A percentile compares a stretch with the other conserved stretches of the same genome.
phyloP scores from a whole-genome alignment of 2,888 invertebrate species.

The Eupithecia exiguata region DNA sequence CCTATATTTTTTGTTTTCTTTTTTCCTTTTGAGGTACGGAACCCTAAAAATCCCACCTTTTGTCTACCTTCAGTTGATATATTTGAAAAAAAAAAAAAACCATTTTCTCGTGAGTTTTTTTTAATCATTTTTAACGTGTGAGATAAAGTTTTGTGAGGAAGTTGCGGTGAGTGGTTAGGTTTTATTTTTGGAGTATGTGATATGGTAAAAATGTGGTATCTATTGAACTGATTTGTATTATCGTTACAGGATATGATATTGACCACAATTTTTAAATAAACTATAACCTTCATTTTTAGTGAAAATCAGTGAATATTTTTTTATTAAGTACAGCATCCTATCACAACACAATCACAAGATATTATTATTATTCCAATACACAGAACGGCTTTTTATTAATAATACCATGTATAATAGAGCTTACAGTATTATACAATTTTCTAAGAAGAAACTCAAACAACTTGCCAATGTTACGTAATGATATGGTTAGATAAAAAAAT shows the following conservation, averaged over 20 bases:
- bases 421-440: neutral
- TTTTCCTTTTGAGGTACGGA: no score
- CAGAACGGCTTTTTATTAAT: neutral
- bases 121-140: neutral
- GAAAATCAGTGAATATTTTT: neutral
- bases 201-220: neutral
- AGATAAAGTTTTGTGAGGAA: neutral
- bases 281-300: neutral
- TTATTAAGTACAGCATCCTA: neutral
- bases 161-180: conserved; percentile 5
- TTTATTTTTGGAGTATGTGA: neutral
- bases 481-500: no score
- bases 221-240: neutral
- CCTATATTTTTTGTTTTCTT: no score
- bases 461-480: no score
- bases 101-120: neutral
- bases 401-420: neutral
- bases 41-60: neutral
- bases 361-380: neutral
- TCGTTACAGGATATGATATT: conserved; percentile 1
- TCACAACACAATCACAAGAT: neutral
- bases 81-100: neutral
- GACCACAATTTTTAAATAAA: neutral
- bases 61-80: neutral
- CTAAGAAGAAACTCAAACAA: neutral